Evolutionary conservation across 2,888 invertebrate species (phyloP).

Genomic region (Hofmannophila pseudospretella): DNA sequence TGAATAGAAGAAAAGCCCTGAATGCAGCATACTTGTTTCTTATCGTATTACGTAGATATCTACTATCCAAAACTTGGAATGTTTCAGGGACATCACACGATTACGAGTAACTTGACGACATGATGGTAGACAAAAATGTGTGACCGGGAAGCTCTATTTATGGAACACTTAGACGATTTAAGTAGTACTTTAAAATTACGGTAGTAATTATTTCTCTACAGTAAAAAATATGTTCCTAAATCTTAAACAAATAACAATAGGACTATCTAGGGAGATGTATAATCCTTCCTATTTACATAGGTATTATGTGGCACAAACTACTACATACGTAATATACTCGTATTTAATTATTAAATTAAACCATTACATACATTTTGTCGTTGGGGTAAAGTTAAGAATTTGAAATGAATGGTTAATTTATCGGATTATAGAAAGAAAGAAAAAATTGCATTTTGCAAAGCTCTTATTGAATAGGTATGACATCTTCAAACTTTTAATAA

Average conservation of each 20-base stretch:
- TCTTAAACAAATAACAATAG: slow-evolving; percentile 65
- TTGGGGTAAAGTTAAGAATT: too few relatives aligned
- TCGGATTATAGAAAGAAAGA: too few relatives aligned
- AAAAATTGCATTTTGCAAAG: too few relatives aligned
- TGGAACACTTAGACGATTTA: slow-evolving; percentile 52
- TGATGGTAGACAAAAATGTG: slow-evolving; percentile 53
- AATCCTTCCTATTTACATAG: slow-evolving; percentile 56
- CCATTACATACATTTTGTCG: too few relatives aligned
- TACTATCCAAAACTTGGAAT: not conserved
- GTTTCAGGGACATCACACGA: slow-evolving; percentile 20
- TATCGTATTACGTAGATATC: too few relatives aligned
- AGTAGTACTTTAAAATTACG: slow-evolving; percentile 43
- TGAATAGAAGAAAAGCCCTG: too few relatives aligned
- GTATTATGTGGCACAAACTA: slow-evolving; percentile 61
- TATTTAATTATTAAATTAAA: slow-evolving; percentile 8
- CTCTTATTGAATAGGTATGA: too few relatives aligned
- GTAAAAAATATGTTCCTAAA: slow-evolving; percentile 55
- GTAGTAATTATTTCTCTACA: slow-evolving; percentile 49
- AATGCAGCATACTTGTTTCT: too few relatives aligned
- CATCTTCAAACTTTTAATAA: too few relatives aligned
- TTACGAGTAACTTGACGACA: too few relatives aligned
- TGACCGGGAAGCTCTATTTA: slow-evolving; percentile 67
- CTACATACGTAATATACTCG: too few relatives aligned
- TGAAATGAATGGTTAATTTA: too few relatives aligned
- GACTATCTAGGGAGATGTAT: slow-evolving; percentile 65